Conservation (phyloP, 2,113 vertebrate species). For the Hydrochoerus hydrochaeris region DNA sequence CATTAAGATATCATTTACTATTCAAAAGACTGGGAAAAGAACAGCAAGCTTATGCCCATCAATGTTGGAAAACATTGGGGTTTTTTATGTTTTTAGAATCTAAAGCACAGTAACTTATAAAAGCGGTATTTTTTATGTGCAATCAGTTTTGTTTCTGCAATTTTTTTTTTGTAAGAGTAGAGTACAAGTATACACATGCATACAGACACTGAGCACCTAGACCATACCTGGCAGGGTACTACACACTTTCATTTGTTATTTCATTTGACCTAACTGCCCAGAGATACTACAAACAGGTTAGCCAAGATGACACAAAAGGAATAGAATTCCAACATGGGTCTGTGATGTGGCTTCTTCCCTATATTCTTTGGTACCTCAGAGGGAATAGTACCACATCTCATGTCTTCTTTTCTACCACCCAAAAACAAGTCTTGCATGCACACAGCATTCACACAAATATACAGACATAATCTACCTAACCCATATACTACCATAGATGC, state of each 20-base stretch:
- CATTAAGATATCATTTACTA: not conserved
- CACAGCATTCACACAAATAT: not conserved
- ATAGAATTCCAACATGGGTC: not conserved
- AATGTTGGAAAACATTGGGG: not conserved
- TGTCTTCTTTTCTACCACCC: not conserved
- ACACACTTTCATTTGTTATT: not conserved
- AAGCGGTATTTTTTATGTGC: not conserved
- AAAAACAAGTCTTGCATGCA: not conserved
- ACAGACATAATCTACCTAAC: not conserved
- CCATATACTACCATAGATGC: not conserved
- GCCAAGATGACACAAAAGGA: not conserved
- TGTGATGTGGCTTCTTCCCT: not conserved
- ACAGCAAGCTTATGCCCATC: not conserved
- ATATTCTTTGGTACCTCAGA: not conserved
- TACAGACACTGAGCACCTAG: not conserved
- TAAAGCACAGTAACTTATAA: not conserved
- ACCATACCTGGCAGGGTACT: fast-evolving
- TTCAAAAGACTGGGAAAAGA: not conserved
- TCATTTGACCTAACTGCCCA: not conserved
- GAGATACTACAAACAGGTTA: not conserved
- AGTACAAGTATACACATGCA: not conserved
- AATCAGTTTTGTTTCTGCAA: not conserved
- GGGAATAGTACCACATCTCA: not conserved
- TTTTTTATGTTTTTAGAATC: not conserved
- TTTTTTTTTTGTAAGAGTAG: not conserved